phyloP scores from a whole-genome alignment of 1,140 invertebrate species.

The Venturia canescens region DNA sequence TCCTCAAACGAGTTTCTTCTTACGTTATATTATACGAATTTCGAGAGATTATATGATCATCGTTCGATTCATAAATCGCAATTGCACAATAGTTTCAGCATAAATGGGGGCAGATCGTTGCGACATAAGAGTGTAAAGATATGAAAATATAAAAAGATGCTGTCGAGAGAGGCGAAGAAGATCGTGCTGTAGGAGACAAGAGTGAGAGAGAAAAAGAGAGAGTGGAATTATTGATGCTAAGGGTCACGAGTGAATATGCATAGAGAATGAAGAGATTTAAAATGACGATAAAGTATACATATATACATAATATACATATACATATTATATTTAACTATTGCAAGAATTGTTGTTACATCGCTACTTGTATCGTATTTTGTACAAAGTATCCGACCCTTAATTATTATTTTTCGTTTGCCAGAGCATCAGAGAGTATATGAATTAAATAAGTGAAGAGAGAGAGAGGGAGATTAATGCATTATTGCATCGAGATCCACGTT shows the following conservation, averaged over 20 bases:
- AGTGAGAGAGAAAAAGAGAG: neutral
- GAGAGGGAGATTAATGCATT: slow-evolving; percentile 11
- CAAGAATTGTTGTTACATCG: slow-evolving; percentile 75
- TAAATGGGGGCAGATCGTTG: slow-evolving; percentile 13
- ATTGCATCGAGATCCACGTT: slow-evolving; percentile 33
- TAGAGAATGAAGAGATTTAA: slow-evolving; percentile 42
- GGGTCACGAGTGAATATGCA: slow-evolving; percentile 58
- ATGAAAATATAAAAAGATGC: slow-evolving; percentile 46
- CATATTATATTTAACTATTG: slow-evolving; percentile 74
- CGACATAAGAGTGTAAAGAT: slow-evolving; percentile 30
- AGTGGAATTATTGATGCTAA: slow-evolving; percentile 9
- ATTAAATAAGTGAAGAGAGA: slow-evolving; percentile 50
- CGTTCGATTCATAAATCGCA: slow-evolving; percentile 57
- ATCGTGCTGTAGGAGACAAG: neutral
- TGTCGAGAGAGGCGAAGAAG: slow-evolving; percentile 55
- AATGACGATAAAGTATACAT: slow-evolving; percentile 66
- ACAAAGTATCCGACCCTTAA: slow-evolving; percentile 73
- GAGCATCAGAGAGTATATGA: slow-evolving; percentile 59
- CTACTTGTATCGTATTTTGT: slow-evolving; percentile 76
- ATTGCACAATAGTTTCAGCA: slow-evolving; percentile 45
- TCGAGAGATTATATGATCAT: slow-evolving; percentile 57
- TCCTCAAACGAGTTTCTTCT: neutral
- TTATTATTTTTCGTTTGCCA: slow-evolving; percentile 72
- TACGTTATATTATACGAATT: slow-evolving; percentile 35
- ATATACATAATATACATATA: slow-evolving; percentile 57